These are phyloP conservation scores for Phoeniculus purpureus DNA, from an alignment of 2,797 vertebrate genomes.

Conservation along the genomic window DNA sequence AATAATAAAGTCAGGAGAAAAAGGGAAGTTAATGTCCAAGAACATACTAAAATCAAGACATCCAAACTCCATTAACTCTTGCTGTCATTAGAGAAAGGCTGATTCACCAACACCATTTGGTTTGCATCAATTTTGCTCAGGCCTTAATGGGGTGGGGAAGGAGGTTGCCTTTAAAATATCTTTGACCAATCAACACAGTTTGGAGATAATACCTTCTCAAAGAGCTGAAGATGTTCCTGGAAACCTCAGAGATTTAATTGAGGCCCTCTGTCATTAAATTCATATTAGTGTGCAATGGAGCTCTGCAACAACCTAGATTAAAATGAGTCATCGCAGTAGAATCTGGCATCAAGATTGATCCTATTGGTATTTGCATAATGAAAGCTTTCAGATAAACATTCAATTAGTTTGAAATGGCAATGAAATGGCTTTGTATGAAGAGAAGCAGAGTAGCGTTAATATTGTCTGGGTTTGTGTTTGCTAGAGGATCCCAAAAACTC, in stretches of 20 bases:
- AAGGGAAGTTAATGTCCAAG: background rate
- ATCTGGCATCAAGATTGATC: background rate
- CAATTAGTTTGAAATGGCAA: slow-evolving; percentile 21
- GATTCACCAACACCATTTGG: slow-evolving; percentile 32
- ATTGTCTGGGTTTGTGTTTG: background rate
- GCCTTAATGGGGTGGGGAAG: slow-evolving; percentile 14
- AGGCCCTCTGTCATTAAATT: slow-evolving; percentile 59
- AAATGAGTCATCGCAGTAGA: slow-evolving; percentile 57
- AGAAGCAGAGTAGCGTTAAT: background rate
- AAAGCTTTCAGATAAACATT: slow-evolving; percentile 51
- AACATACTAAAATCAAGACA: background rate
- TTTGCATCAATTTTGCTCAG: background rate
- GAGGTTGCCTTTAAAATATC: slow-evolving; percentile 48
- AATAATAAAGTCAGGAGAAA: background rate
- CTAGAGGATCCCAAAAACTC: background rate
- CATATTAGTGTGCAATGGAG: slow-evolving; percentile 45
- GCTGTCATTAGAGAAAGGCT: background rate
- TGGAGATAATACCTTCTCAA: slow-evolving; percentile 55
- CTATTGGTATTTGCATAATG: slow-evolving; percentile 37
- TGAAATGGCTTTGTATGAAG: slow-evolving; percentile 4
- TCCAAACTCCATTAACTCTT: background rate
- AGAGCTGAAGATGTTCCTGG: slow-evolving; percentile 41
- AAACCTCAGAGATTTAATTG: slow-evolving; percentile 49
- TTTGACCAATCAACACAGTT: slow-evolving; percentile 14
- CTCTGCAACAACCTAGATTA: slow-evolving; percentile 54